phyloP scores from a whole-genome alignment of 23 tunicate species.

The Diplosoma virens region DNA sequence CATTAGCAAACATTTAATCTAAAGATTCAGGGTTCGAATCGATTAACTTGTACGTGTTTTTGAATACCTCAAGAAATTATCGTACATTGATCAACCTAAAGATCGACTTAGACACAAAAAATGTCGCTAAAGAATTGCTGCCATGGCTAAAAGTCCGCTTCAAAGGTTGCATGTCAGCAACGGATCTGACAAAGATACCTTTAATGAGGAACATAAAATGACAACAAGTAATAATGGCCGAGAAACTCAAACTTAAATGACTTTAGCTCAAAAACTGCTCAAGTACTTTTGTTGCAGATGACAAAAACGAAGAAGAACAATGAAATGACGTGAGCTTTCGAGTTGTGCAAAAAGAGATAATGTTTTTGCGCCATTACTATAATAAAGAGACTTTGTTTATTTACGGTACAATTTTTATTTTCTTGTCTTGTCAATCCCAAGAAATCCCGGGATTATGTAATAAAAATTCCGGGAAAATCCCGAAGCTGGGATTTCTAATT shows the following conservation, averaged over 20 bases:
- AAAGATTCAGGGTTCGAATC: conserved; percentile 16
- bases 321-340: conserved; percentile 8
- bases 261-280: conserved; percentile 29
- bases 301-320: conserved; percentile 16
- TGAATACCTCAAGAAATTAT: conserved; percentile 23
- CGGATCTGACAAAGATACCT: conserved; percentile 4
- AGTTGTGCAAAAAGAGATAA: conserved; percentile 31
- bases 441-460: conserved; percentile 3
- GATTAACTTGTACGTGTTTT: conserved; percentile 9
- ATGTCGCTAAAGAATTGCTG: conserved; percentile 19
- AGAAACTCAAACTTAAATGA: conserved; percentile 16
- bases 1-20: conserved; percentile 1
- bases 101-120: conserved; percentile 20
- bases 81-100: conserved; percentile 31
- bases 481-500: conserved; percentile 9
- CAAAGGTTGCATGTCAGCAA: conserved; percentile 16
- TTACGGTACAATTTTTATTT: neutral
- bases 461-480: conserved; percentile 25
- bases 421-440: conserved; percentile 13
- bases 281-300: conserved; percentile 21
- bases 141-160: conserved; percentile 7
- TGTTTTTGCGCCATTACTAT: conserved; percentile 27
- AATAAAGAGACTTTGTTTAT: conserved; percentile 14
- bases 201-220: neutral
- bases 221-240: conserved; percentile 7